Percentiles rank a stretch among this genome's conserved stretches.
These are phyloP conservation scores for Phortica variegata DNA, from an alignment of 1,140 invertebrate species.

Conservation along the genomic window DNA sequence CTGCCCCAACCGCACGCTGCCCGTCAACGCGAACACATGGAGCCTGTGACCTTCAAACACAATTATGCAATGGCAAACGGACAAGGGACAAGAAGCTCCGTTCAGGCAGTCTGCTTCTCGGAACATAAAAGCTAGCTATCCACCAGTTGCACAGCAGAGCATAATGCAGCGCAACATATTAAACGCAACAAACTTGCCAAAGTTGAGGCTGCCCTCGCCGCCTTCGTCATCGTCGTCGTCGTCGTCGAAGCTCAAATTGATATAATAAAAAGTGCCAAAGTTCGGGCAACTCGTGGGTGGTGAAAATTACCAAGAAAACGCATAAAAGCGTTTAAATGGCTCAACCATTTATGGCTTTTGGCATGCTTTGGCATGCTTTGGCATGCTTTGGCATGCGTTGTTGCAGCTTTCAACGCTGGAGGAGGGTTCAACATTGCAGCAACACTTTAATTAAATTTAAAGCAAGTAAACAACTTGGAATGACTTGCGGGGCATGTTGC, in stretches of 20 bases:
- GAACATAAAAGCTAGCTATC: too few species aligned
- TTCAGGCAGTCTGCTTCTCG: too few species aligned
- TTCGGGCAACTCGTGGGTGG: background rate
- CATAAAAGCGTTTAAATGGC: background rate
- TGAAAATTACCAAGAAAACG: too few species aligned
- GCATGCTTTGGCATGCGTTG: background rate
- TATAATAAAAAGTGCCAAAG: constrained; percentile 4
- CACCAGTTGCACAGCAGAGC: background rate
- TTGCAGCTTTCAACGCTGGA: too few species aligned
- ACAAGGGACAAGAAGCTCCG: too few species aligned
- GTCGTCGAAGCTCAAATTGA: constrained; percentile 1
- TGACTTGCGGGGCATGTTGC: constrained; percentile 12
- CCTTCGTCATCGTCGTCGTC: too few species aligned
- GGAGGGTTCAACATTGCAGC: too few species aligned
- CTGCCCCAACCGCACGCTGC: too few species aligned
- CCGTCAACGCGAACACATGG: too few species aligned
- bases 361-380: background rate
- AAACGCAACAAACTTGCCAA: background rate
- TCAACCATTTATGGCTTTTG: background rate
- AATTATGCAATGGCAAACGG: too few species aligned
- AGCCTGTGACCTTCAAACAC: too few species aligned
- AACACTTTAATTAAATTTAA: constrained; percentile 38
- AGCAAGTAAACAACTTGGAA: constrained; percentile 12
- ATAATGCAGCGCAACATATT: background rate
- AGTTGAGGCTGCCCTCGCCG: too few species aligned